A percentile compares a stretch with the other conserved stretches of the same genome.
Evolutionary conservation across 2,888 invertebrate genomes (phyloP).

Genomic region (Stenurella melanura): DNA sequence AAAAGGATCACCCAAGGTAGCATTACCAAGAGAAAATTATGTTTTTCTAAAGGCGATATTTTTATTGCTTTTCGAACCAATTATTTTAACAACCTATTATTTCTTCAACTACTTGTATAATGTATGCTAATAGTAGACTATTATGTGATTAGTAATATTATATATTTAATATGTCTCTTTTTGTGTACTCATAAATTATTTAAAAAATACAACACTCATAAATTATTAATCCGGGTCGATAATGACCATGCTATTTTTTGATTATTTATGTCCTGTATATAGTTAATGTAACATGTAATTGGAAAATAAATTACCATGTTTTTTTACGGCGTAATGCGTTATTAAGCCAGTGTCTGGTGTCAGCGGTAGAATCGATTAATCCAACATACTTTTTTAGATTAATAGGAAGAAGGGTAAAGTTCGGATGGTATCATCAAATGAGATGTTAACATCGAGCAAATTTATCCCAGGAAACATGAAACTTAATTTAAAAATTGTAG

Average conservation of each 20-base stretch:
- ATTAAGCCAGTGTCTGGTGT: conserved; percentile 31
- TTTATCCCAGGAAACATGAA: background rate
- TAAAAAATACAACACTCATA: conserved; percentile 39
- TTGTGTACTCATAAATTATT: conserved; percentile 37
- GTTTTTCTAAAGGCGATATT: conserved; percentile 9
- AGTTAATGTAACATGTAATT: conserved; percentile 45
- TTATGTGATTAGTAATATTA: conserved; percentile 50
- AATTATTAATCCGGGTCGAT: conserved; percentile 42
- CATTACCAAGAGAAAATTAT: conserved; percentile 16
- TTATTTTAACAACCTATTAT: conserved; percentile 50
- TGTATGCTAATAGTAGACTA: conserved; percentile 50
- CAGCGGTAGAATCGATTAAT: conserved; percentile 25
- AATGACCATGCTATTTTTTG: conserved; percentile 41
- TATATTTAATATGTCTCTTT: conserved; percentile 42
- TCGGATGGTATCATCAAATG: conserved; percentile 2
- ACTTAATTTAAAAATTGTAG: background rate
- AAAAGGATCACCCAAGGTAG: conserved; percentile 31
- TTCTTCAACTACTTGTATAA: conserved; percentile 49
- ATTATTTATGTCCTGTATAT: conserved; percentile 41
- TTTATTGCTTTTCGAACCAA: conserved; percentile 31
- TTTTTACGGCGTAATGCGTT: conserved; percentile 42
- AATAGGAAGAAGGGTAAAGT: conserved; percentile 7
- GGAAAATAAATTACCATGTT: conserved; percentile 48
- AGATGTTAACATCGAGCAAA: conserved; percentile 2
- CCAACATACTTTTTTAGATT: conserved; percentile 8